Conservation (phyloP, 2,888 invertebrate genomes). For the Teleogryllus oceanicus region DNA sequence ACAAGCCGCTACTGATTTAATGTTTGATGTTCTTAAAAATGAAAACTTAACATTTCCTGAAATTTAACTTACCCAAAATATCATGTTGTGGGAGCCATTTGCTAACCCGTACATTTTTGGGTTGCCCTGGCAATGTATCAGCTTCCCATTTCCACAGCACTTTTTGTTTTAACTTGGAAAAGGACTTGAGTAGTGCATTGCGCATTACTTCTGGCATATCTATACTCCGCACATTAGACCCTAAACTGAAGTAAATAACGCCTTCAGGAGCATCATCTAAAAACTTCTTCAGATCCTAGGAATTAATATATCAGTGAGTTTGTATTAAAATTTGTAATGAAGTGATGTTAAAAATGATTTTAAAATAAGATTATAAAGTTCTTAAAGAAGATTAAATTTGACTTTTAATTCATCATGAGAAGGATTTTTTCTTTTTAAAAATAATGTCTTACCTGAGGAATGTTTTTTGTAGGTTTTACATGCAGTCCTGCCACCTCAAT, state of each 20-base stretch:
- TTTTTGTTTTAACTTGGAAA: conserved; percentile 41
- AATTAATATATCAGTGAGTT: background rate
- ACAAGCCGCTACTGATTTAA: no score
- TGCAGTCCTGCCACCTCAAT: conserved; percentile 44
- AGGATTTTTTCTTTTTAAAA: no score
- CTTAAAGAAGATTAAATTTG: no score
- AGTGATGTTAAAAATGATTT: no score
- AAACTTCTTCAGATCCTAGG: conserved; percentile 38
- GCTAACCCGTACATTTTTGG: conserved; percentile 41
- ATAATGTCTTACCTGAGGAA: conserved; percentile 31
- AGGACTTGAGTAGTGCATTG: conserved; percentile 39
- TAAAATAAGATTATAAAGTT: no score
- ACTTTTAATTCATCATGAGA: no score
- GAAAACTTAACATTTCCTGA: no score
- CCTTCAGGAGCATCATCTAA: conserved; percentile 39
- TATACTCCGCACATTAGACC: conserved; percentile 39
- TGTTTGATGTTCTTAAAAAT: no score
- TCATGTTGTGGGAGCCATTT: conserved; percentile 44
- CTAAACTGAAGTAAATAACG: conserved; percentile 41
- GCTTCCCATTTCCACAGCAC: conserved; percentile 43
- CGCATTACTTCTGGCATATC: conserved; percentile 38
- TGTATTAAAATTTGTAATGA: no score
- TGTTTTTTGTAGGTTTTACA: conserved; percentile 39
- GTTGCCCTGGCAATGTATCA: conserved; percentile 40
- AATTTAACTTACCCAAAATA: conserved; percentile 37